A percentile compares a stretch with the other conserved stretches of the same genome.
phyloP scores from a whole-genome alignment of 2,888 invertebrate species.

The Proisotoma minuta region DNA sequence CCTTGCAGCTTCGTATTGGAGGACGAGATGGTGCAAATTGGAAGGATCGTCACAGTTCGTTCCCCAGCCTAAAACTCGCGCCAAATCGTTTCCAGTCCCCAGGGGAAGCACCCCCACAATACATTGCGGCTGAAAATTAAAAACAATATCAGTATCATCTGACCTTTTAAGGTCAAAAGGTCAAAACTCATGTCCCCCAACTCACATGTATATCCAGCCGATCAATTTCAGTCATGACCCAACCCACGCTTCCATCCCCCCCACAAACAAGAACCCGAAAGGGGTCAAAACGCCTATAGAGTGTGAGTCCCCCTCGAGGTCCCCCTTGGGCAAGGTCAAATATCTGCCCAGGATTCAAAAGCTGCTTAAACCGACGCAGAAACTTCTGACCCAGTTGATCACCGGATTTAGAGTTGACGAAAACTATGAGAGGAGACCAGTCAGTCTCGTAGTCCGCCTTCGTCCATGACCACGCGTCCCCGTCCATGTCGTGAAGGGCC shows the following conservation, averaged over 20 bases:
- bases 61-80: slow-evolving; percentile 93
- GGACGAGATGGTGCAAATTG: slow-evolving; percentile 82
- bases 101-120: slow-evolving; percentile 92
- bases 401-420: slow-evolving; percentile 96
- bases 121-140: slow-evolving; percentile 68
- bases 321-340: slow-evolving; percentile 84
- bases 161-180: too few species aligned
- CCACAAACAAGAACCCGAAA: slow-evolving; percentile 94
- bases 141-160: too few species aligned
- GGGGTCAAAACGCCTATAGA: slow-evolving; percentile 92
- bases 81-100: slow-evolving; percentile 94
- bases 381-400: slow-evolving; percentile 98
- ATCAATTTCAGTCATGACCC: slow-evolving; percentile 95
- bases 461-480: slow-evolving; percentile 87
- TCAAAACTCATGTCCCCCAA: slow-evolving; percentile 45
- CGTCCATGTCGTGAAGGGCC: slow-evolving; percentile 80
- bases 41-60: slow-evolving; percentile 93
- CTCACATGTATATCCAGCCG: slow-evolving; percentile 89
- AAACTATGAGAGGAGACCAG: slow-evolving; percentile 81
- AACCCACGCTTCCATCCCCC: slow-evolving; percentile 95
- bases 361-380: slow-evolving; percentile 86
- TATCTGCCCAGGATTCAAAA: slow-evolving; percentile 94
- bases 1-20: slow-evolving; percentile 92
- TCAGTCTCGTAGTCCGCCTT: slow-evolving; percentile 59
- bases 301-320: slow-evolving; percentile 59